A percentile compares a stretch with the other conserved stretches of the same genome.
Evolutionary conservation across 1,140 invertebrate species (phyloP).

Genomic region (Trypoxylus dichotomus): DNA sequence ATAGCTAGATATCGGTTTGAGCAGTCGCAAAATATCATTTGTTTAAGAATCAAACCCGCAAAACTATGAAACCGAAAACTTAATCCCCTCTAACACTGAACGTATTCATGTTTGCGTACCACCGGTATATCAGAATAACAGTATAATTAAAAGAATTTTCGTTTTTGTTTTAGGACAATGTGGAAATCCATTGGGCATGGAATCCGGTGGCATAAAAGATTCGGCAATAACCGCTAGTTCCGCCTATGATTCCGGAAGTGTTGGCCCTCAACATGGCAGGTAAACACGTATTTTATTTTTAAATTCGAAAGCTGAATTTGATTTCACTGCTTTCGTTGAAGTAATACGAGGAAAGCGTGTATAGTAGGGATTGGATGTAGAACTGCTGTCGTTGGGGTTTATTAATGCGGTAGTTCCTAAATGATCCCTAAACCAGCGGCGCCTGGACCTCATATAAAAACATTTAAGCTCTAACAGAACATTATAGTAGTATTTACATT

Average conservation of each 20-base stretch:
- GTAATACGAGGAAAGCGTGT: too few species aligned
- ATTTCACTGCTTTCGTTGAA: too few species aligned
- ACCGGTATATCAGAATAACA: not conserved
- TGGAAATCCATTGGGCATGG: constrained; percentile 70
- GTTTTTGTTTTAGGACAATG: constrained; percentile 60
- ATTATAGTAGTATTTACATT: too few species aligned
- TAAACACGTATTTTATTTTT: constrained; percentile 29
- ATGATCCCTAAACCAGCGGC: too few species aligned
- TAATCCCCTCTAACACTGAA: not conserved
- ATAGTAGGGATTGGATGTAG: too few species aligned
- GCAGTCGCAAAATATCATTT: not conserved
- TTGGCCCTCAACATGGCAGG: constrained; percentile 63
- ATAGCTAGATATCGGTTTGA: not conserved
- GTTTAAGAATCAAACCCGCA: not conserved
- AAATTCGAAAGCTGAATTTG: not conserved
- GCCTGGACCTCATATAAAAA: too few species aligned
- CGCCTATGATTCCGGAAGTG: constrained; percentile 72
- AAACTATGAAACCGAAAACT: not conserved
- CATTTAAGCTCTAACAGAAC: too few species aligned
- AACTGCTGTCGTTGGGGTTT: too few species aligned
- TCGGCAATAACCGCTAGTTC: constrained; percentile 71
- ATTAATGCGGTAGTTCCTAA: too few species aligned
- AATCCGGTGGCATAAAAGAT: constrained; percentile 70
- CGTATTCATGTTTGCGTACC: not conserved
- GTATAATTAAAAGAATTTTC: constrained; percentile 16